phyloP scores from a whole-genome alignment of 2,888 invertebrate species.

The Sarcophaga caerulescens region DNA sequence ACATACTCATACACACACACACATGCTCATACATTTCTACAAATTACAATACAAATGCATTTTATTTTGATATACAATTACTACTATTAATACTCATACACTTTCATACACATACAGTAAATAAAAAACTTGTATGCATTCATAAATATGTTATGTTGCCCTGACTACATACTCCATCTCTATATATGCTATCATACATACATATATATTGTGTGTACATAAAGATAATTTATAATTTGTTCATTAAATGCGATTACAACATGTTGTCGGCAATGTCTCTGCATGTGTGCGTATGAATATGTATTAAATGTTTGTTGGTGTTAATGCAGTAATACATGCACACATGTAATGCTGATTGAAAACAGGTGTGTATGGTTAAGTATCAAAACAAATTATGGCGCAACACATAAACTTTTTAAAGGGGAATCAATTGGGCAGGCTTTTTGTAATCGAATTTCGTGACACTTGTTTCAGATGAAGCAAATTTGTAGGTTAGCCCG shows the following conservation, averaged over 20 bases:
- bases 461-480: too few relatives aligned
- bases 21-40: background rate
- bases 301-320: background rate
- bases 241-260: constrained; percentile 60
- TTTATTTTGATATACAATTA: background rate
- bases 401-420: background rate
- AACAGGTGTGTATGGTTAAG: constrained; percentile 15
- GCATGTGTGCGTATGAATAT: background rate
- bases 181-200: background rate
- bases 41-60: background rate
- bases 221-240: constrained; percentile 66
- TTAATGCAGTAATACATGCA: background rate
- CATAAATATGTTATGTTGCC: constrained; percentile 45
- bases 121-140: background rate
- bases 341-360: background rate
- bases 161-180: background rate
- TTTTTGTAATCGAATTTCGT: too few relatives aligned
- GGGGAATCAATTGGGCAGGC: background rate
- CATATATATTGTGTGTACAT: background rate
- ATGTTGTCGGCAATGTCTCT: constrained; percentile 33
- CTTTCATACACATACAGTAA: background rate
- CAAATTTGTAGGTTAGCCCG: too few relatives aligned
- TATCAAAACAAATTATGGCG: too few relatives aligned
- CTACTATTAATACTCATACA: constrained; percentile 10
- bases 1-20: background rate